phyloP scores from a whole-genome alignment of 2,797 vertebrate species.

The Acipenser oxyrinchus region DNA sequence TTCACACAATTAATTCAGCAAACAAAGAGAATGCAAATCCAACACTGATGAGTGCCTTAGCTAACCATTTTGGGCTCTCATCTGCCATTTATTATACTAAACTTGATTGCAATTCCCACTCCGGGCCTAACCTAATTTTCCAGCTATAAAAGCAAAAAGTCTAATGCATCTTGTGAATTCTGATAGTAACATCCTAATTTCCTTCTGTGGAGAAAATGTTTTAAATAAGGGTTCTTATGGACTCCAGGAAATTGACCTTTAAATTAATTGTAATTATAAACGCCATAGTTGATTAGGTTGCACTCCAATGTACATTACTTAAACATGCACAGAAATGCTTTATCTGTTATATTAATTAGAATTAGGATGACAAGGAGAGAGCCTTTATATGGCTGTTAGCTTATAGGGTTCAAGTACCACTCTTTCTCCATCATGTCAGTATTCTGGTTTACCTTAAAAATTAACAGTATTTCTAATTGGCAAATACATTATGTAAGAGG shows the following conservation, averaged over 20 bases:
- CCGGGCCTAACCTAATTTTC: constrained; percentile 64
- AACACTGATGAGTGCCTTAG: constrained; percentile 31
- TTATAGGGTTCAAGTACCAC: neutral
- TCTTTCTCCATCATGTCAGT: too few relatives aligned
- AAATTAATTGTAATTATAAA: constrained; percentile 72
- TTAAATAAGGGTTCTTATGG: constrained; percentile 67
- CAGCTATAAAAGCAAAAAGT: constrained; percentile 58
- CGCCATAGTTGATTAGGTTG: constrained; percentile 54
- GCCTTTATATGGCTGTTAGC: neutral
- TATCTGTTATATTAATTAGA: constrained; percentile 34
- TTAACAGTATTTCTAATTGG: too few relatives aligned
- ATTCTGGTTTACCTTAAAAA: too few relatives aligned
- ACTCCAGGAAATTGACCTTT: constrained; percentile 72
- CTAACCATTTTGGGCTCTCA: constrained; percentile 41
- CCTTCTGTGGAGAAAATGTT: constrained; percentile 60
- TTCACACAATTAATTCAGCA: constrained; percentile 58
- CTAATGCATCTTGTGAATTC: constrained; percentile 52
- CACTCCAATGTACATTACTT: constrained; percentile 55
- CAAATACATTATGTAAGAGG: too few relatives aligned
- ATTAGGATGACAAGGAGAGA: constrained; percentile 26
- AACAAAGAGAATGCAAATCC: constrained; percentile 61
- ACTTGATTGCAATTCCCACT: constrained; percentile 60
- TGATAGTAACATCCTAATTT: constrained; percentile 63
- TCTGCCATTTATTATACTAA: constrained; percentile 51
- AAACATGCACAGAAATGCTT: constrained; percentile 42